Evolutionary conservation across 2,113 vertebrate genomes (phyloP).

Genomic region (Toxotes jaculatrix): DNA sequence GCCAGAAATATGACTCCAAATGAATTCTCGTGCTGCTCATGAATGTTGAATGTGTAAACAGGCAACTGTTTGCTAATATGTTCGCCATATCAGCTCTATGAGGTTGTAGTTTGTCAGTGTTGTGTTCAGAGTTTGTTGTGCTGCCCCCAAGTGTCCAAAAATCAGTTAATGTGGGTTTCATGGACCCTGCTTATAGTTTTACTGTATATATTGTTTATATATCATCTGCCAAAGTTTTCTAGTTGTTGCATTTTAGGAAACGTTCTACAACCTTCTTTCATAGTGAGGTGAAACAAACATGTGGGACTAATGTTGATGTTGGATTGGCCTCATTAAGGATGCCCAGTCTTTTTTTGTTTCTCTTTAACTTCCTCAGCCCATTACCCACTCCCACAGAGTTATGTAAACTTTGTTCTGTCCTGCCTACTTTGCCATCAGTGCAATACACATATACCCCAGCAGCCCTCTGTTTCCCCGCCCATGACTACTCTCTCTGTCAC

Average conservation of each 20-base stretch:
- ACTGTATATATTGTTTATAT: not conserved
- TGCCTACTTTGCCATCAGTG: slow-evolving; percentile 11
- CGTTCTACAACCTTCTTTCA: not conserved
- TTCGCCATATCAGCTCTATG: not conserved
- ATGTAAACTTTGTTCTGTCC: slow-evolving; percentile 20
- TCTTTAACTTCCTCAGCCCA: slow-evolving; percentile 1
- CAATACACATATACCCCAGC: slow-evolving; percentile 28
- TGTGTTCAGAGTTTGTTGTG: not conserved
- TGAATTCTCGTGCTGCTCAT: not conserved
- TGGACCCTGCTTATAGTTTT: not conserved
- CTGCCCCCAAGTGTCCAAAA: not conserved
- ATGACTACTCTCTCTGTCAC: slow-evolving; percentile 25
- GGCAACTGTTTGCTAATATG: not conserved
- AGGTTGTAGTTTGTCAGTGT: not conserved
- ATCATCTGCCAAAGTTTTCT: not conserved
- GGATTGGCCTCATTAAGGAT: slow-evolving; percentile 31
- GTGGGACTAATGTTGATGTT: slow-evolving; percentile 12
- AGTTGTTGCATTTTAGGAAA: not conserved
- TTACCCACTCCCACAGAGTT: slow-evolving; percentile 16
- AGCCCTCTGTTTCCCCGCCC: slow-evolving; percentile 1
- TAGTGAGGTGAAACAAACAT: slow-evolving; percentile 19
- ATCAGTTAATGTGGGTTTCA: not conserved
- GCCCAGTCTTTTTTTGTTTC: not conserved
- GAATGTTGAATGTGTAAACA: not conserved
- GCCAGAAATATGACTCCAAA: not conserved